Base-by-base conservation (phyloP, 2,888 invertebrate species). In the Drosophila pegasa region DNA sequence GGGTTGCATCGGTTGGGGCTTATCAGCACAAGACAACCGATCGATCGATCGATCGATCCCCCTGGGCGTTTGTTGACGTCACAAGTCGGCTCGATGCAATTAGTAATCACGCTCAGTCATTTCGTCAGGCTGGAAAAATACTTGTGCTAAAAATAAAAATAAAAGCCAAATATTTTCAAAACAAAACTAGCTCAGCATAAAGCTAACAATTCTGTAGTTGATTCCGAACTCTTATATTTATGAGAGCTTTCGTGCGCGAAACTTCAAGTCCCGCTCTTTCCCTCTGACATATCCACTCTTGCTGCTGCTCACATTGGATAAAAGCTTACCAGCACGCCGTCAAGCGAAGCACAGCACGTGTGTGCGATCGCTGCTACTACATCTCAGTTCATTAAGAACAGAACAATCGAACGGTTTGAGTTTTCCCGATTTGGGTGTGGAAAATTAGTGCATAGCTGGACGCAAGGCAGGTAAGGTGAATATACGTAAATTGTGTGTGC, bases 61-160 rank as follows among this genome's bases (percentile, higher is more conserved):
- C 69, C 48, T 54, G 54, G 40, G 55, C 14, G 64, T 60, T 54
- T 50, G 55, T 88, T 74, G 40, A 77, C 88, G 84, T 89, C 88
- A 89, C 57, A 51, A 29, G 10, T n/a, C 45, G 16, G 27, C 33
- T 38, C 40, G 22, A 31, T 64, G 61, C 64, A 67, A 68, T 62
- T 66, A 35, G 66, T 47, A 79, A 83, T 68, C 51, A 41, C 18
- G 20, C 52, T 45, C 59, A 33, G 14, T 16, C 31, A 86, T 85
- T 88, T 86, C 87, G 87, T 85, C 89, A 85, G 48, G 18, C 38
- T 59, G 66, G 56, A 86, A 86, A 86, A 65, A 57, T 40, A 71
- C 63, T 43, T 18, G 40, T 50, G 56, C n/a, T 31, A 55, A 33
- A 40, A 40, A 20, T 31, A 55, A 33, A 40, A 40, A 20, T 27